phyloP scores from a whole-genome alignment of 2,113 vertebrate genomes.

The Probosciger aterrimus region DNA sequence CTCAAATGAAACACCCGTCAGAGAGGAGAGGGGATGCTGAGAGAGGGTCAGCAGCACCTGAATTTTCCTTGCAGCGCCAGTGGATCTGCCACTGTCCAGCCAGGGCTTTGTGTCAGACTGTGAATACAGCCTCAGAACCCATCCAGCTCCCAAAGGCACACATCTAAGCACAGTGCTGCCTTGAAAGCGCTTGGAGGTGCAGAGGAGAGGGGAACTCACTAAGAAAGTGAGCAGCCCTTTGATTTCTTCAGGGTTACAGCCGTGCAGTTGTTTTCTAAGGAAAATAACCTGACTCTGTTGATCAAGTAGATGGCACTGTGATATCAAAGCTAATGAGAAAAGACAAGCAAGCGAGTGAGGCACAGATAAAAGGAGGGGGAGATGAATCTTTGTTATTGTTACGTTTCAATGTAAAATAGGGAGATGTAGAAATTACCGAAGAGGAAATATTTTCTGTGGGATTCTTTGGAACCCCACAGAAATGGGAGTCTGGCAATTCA shows the following conservation, averaged over 20 bases:
- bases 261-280: background rate
- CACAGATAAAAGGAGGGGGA: constrained; percentile 3
- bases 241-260: constrained; percentile 8
- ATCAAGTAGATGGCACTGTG: constrained; percentile 61
- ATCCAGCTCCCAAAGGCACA: background rate
- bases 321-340: constrained; percentile 51
- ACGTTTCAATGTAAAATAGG: background rate
- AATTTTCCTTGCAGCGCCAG: background rate
- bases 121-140: background rate
- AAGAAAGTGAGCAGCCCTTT: background rate
- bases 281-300: constrained; percentile 37
- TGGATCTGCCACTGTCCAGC: background rate
- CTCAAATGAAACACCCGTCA: background rate
- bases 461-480: background rate
- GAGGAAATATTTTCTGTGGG: background rate
- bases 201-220: background rate
- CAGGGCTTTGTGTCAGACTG: background rate
- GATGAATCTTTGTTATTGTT: background rate
- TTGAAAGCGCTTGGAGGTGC: background rate
- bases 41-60: background rate
- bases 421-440: background rate
- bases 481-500: background rate
- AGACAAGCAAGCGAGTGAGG: background rate
- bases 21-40: background rate
- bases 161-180: background rate